Base-by-base conservation (phyloP, 2,888 invertebrate genomes). In the Drosophila lutescens region DNA sequence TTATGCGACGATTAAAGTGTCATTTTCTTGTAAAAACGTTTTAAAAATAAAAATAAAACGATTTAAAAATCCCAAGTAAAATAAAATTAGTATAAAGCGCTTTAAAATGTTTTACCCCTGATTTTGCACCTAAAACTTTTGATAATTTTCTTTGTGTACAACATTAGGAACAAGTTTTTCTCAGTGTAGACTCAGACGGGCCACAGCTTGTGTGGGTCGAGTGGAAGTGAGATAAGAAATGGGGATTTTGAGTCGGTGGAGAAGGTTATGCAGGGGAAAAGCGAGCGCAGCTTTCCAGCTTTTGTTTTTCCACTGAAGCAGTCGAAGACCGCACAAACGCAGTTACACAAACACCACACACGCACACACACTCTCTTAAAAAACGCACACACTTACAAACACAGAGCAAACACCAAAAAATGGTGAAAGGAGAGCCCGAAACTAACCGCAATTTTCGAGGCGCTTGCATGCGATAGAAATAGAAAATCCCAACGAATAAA, bases 391-490 rank as follows among this genome's bases (percentile, higher is more conserved):
- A 65, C 30, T 41, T 13, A 47, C 30, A 13, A 8, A 2, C 13
- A 13, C 6, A 68, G n/a, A 54, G 43, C 74, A 79, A 74, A 81
- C 74, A 74, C 74, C 61, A 69, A 61, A 73, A 67, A 74, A 46
- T 44, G 49, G 43, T 54, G 51, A 66, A 55, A 49, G 66, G 40
- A 51, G 44, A 66, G 61, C 65, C 71, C 65, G 73, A 86, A 83
- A 75, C 81, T 86, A 88, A 86, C 86, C 86, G 79, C 86, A 89
- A 89, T 86, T 89, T 85, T 86, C 85, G 88, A 84, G 88, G 88
- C 82, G 88, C 84, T 88, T 77, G 78, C 88, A 76, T 75, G 88
- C 72, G 56, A 86, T 76, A 77, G 69, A 80, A 74, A 73, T 72
- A 76, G 63, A 51, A 69, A 46, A 51, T 36, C 54, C 40, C 51